These are phyloP conservation scores for Chloebia gouldiae DNA, from an alignment of 2,113 vertebrate genomes.

Conservation along the genomic window DNA sequence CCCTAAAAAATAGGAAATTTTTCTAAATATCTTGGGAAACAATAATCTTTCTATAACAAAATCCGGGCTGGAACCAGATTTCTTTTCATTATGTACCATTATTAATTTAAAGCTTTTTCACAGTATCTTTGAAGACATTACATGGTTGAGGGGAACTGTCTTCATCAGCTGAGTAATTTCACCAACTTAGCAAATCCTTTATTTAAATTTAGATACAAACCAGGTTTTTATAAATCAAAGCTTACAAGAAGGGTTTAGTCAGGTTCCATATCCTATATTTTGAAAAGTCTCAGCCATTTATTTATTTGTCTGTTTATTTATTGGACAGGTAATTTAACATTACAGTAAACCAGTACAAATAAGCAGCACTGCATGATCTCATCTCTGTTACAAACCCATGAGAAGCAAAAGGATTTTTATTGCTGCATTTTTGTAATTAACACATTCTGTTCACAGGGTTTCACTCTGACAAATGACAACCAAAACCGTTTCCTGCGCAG, in stretches of 20 bases:
- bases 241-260: not conserved
- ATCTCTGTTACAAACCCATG: not conserved
- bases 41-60: not conserved
- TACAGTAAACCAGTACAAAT: not conserved
- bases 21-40: not conserved
- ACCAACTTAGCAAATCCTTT: not conserved
- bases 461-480: not conserved
- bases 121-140: not conserved
- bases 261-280: not conserved
- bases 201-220: not conserved
- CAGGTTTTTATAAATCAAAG: not conserved
- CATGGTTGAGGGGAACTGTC: not conserved
- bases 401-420: not conserved
- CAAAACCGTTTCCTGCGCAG: slow-evolving; percentile 14
- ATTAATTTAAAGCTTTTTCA: not conserved
- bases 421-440: not conserved
- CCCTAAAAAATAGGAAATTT: not conserved
- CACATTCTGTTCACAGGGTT: not conserved
- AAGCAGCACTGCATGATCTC: not conserved
- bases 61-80: not conserved
- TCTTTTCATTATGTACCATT: not conserved
- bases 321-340: not conserved
- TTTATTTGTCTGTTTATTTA: not conserved
- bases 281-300: not conserved
- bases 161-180: not conserved